phyloP scores from a whole-genome alignment of 2,113 vertebrate species.

The Arothron firmamentum region DNA sequence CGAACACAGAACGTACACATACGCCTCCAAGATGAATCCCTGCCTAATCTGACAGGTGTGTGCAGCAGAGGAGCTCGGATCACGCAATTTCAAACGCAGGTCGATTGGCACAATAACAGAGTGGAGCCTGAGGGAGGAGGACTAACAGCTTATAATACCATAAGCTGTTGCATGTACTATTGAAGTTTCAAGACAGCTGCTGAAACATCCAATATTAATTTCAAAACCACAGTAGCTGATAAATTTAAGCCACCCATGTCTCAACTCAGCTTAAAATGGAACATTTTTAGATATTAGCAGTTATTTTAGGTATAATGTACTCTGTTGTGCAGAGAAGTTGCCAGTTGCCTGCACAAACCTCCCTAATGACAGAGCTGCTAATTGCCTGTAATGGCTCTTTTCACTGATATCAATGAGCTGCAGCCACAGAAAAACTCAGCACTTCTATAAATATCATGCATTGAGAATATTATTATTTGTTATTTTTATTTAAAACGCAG shows the following conservation, averaged over 20 bases:
- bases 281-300: conserved; percentile 49
- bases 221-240: conserved; percentile 26
- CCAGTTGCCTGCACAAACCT: conserved; percentile 63
- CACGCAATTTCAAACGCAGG: conserved; percentile 30
- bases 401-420: conserved; percentile 60
- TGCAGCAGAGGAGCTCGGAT: conserved; percentile 41
- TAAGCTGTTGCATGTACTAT: conserved; percentile 47
- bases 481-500: conserved; percentile 14
- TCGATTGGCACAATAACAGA: conserved; percentile 57
- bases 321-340: conserved; percentile 50
- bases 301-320: conserved; percentile 46
- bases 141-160: conserved; percentile 24
- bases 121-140: conserved; percentile 33
- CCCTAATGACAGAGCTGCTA: conserved; percentile 70
- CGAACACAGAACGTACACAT: conserved; percentile 37
- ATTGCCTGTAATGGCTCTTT: conserved; percentile 71
- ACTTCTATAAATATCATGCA: conserved; percentile 37
- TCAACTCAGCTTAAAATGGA: conserved; percentile 19
- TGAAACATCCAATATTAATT: conserved; percentile 44
- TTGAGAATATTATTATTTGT: neutral
- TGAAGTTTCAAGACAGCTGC: conserved; percentile 41
- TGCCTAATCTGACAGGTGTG: conserved; percentile 56
- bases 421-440: conserved; percentile 62
- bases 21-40: conserved; percentile 22
- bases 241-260: conserved; percentile 17